Percentiles rank a stretch among this genome's conserved stretches.
Conservation (phyloP, 2,797 vertebrate species). For the Melopsittacus undulatus region DNA sequence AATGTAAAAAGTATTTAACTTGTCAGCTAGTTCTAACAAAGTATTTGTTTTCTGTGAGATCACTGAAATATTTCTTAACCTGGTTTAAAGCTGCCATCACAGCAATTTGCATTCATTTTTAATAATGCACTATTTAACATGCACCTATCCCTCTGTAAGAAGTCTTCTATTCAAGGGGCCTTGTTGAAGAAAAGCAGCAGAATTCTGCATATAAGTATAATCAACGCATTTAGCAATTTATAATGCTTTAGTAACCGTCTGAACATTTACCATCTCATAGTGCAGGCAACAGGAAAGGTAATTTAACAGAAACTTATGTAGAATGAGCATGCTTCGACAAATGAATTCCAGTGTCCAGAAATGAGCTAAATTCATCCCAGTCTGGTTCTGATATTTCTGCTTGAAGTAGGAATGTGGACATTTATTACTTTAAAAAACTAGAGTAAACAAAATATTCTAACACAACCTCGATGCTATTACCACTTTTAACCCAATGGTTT, state of each 20-base stretch:
- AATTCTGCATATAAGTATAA: neutral
- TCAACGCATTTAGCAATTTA: neutral
- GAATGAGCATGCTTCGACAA: neutral
- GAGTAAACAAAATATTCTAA: neutral
- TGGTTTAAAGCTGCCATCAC: neutral
- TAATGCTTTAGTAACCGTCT: neutral
- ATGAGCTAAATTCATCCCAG: neutral
- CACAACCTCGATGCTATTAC: neutral
- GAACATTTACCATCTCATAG: neutral
- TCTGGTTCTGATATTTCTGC: neutral
- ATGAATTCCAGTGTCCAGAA: neutral
- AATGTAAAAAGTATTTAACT: neutral
- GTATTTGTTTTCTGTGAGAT: neutral
- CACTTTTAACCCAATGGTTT: neutral
- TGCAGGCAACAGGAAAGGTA: neutral
- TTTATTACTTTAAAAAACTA: neutral
- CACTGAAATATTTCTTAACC: neutral
- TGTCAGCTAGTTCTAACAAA: neutral
- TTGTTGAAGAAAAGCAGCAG: neutral
- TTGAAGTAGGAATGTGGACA: neutral
- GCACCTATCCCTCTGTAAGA: neutral
- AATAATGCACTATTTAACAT: neutral
- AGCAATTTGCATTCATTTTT: neutral
- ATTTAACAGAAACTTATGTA: neutral
- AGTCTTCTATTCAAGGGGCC: neutral